These are phyloP conservation scores for Habropoda laboriosa DNA, from an alignment of 1,140 invertebrate genomes.

Conservation along the genomic window DNA sequence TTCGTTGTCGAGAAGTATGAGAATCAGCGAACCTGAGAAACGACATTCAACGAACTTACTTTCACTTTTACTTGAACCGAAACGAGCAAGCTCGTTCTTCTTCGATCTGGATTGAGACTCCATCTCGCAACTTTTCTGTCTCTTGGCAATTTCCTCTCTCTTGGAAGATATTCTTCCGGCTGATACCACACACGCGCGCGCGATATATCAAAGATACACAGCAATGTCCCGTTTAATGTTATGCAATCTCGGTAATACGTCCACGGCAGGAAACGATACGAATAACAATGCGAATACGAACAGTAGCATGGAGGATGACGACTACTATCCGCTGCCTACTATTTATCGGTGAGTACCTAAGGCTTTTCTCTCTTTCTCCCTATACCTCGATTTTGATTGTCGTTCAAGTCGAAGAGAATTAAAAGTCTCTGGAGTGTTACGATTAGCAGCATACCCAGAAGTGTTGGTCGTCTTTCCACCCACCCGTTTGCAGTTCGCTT, in stretches of 20 bases:
- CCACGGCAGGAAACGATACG: conserved; percentile 83
- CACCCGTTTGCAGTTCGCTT: too few species aligned
- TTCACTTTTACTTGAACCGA: not conserved
- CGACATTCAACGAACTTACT: not conserved
- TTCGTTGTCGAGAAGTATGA: not conserved
- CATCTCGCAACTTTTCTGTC: not conserved
- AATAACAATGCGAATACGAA: conserved; percentile 88
- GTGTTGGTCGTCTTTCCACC: too few species aligned
- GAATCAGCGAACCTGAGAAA: not conserved
- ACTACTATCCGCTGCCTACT: conserved; percentile 89
- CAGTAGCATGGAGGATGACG: conserved; percentile 85
- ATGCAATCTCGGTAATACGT: conserved; percentile 79
- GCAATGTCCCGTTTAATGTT: conserved; percentile 80
- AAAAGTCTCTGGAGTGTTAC: too few species aligned
- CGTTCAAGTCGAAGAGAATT: not conserved
- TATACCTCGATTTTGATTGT: conserved; percentile 30
- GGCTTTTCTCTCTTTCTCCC: not conserved
- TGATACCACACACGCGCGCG: not conserved
- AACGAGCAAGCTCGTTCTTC: not conserved
- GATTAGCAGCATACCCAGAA: too few species aligned
- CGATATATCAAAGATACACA: not conserved
- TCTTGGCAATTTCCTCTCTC: not conserved
- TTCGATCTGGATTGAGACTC: not conserved
- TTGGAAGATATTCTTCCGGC: not conserved
- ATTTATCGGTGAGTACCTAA: conserved; percentile 87